These are phyloP conservation scores for Pangasius larnaudii DNA, from an alignment of 2,797 vertebrate genomes.

Conservation along the genomic window DNA sequence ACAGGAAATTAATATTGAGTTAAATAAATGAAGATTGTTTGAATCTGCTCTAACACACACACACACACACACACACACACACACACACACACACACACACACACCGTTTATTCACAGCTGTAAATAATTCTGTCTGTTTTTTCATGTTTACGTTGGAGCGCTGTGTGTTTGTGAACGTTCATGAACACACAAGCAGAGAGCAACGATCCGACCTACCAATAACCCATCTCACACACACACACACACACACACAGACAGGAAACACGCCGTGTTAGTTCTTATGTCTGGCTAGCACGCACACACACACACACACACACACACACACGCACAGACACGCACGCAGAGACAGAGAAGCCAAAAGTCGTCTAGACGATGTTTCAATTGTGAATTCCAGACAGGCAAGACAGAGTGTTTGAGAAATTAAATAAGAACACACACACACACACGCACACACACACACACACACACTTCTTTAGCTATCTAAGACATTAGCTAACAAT, in stretches of 20 bases:
- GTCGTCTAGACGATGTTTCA: too few species aligned
- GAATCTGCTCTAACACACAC: neutral
- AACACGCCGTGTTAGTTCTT: neutral
- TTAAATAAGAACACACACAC: neutral
- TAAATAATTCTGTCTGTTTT: conserved; percentile 5
- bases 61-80: neutral
- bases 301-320: neutral
- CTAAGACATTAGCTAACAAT: neutral
- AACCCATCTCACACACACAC: conserved; percentile 1
- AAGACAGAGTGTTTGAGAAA: too few species aligned
- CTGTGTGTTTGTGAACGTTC: neutral
- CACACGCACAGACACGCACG: neutral
- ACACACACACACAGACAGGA: conserved; percentile 4
- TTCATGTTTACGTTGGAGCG: neutral
- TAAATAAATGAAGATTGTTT: neutral
- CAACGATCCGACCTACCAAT: neutral
- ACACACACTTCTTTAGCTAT: neutral
- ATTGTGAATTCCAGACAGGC: too few species aligned
- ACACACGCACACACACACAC: conserved; percentile 15
- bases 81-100: neutral
- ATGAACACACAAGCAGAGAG: neutral
- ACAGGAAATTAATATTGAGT: neutral
- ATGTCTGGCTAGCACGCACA: neutral
- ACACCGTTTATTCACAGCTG: conserved; percentile 12
- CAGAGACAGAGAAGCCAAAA: neutral